These are phyloP conservation scores for Drosophila novamexicana DNA, from an alignment of 1,140 invertebrate species.

Conservation along the genomic window DNA sequence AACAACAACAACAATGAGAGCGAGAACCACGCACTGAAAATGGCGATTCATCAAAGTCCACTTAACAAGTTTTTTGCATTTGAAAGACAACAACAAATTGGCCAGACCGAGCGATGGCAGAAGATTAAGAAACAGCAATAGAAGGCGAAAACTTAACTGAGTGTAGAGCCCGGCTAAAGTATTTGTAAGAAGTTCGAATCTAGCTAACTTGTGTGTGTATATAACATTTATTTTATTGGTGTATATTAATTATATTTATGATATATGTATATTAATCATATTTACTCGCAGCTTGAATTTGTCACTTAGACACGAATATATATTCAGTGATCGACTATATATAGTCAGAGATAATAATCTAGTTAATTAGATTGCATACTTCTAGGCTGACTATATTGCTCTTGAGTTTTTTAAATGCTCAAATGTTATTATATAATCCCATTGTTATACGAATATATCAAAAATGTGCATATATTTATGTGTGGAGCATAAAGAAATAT, in stretches of 20 bases:
- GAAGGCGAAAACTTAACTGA: conserved; percentile 14
- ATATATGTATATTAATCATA: not conserved
- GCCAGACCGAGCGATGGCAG: conserved; percentile 18
- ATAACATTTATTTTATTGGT: not conserved
- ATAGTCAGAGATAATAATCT: not conserved
- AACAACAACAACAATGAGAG: conserved; percentile 15
- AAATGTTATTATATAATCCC: not conserved
- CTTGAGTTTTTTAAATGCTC: too few species aligned
- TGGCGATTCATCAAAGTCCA: conserved; percentile 81
- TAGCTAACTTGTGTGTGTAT: not conserved
- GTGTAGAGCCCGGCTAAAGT: not conserved
- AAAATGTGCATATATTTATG: too few species aligned
- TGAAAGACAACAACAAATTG: conserved; percentile 56
- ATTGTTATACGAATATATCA: too few species aligned
- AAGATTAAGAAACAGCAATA: conserved; percentile 12
- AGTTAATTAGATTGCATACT: conserved; percentile 37
- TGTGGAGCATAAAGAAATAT: too few species aligned
- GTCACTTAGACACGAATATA: not conserved
- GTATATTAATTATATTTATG: conserved; percentile 2
- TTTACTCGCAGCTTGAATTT: not conserved
- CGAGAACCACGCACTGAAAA: conserved; percentile 53
- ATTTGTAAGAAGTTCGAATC: conserved; percentile 6
- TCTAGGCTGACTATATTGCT: not conserved
- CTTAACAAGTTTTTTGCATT: conserved; percentile 81
- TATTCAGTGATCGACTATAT: conserved; percentile 6